A percentile compares a stretch with the other conserved stretches of the same genome.
Conservation (phyloP, 2,113 vertebrate genomes). For the Azemiops feae region DNA sequence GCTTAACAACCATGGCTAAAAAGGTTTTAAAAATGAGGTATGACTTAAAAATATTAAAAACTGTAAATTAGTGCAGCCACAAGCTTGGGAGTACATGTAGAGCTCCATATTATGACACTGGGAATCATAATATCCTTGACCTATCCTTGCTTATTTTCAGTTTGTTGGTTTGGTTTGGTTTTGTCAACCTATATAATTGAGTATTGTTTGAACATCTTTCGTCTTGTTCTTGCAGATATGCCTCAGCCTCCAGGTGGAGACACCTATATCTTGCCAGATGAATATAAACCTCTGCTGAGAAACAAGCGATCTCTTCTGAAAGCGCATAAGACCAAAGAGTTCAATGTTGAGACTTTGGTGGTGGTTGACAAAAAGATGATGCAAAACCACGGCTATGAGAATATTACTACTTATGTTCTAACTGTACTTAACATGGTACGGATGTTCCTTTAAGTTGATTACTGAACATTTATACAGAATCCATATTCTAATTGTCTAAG, state of each 20-base stretch:
- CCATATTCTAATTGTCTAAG: neutral
- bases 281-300: slow-evolving; percentile 72
- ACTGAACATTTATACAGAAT: neutral
- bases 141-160: neutral
- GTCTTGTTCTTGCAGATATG: slow-evolving; percentile 70
- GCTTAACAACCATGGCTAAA: neutral
- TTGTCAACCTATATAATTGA: neutral
- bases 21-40: neutral
- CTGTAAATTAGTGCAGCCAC: neutral
- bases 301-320: slow-evolving; percentile 75
- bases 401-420: slow-evolving; percentile 87
- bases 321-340: slow-evolving; percentile 61
- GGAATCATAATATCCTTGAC: neutral
- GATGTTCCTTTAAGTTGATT: neutral
- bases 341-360: slow-evolving; percentile 87
- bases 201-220: neutral
- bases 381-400: slow-evolving; percentile 82
- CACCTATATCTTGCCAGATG: slow-evolving; percentile 76
- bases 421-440: slow-evolving; percentile 89
- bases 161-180: neutral
- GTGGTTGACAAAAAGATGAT: slow-evolving; percentile 88
- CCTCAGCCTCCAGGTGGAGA: slow-evolving; percentile 78
- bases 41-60: neutral
- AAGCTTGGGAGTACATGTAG: neutral
- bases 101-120: neutral